phyloP scores from a whole-genome alignment of 2,797 vertebrate species.

The Rhinatrema bivittatum region DNA sequence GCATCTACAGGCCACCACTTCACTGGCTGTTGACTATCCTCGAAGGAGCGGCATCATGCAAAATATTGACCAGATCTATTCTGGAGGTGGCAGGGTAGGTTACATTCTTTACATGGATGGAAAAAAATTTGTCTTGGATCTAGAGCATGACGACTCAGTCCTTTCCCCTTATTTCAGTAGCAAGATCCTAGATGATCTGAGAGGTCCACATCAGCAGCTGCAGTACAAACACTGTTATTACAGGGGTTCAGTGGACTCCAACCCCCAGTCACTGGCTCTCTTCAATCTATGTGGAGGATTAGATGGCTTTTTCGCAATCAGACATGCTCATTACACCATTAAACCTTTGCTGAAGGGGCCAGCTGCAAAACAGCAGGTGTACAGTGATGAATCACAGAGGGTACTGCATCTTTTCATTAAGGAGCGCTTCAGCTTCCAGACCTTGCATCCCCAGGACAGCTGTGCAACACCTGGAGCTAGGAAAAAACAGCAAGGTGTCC shows the following conservation, averaged over 20 bases:
- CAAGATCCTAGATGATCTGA: constrained; percentile 40
- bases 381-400: constrained; percentile 65
- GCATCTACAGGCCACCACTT: constrained; percentile 8
- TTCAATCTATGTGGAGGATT: constrained; percentile 81
- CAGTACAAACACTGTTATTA: constrained; percentile 66
- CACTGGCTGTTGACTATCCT: constrained; percentile 38
- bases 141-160: constrained; percentile 76
- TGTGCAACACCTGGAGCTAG: constrained; percentile 17
- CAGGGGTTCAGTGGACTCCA: constrained; percentile 82
- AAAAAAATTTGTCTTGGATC: constrained; percentile 78
- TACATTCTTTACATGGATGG: constrained; percentile 80
- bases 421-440: constrained; percentile 65
- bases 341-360: constrained; percentile 54
- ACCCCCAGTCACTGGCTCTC: constrained; percentile 76
- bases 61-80: constrained; percentile 79
- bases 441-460: constrained; percentile 2
- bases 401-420: constrained; percentile 62
- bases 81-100: constrained; percentile 81
- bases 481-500: constrained; percentile 36
- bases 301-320: constrained; percentile 83
- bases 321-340: constrained; percentile 75
- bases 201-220: constrained; percentile 22
- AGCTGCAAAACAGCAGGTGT: constrained; percentile 59
- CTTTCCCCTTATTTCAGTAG: constrained; percentile 53
- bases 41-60: constrained; percentile 68